These are phyloP conservation scores for Indri indri DNA, from an alignment of 2,113 vertebrate species.

Conservation along the genomic window DNA sequence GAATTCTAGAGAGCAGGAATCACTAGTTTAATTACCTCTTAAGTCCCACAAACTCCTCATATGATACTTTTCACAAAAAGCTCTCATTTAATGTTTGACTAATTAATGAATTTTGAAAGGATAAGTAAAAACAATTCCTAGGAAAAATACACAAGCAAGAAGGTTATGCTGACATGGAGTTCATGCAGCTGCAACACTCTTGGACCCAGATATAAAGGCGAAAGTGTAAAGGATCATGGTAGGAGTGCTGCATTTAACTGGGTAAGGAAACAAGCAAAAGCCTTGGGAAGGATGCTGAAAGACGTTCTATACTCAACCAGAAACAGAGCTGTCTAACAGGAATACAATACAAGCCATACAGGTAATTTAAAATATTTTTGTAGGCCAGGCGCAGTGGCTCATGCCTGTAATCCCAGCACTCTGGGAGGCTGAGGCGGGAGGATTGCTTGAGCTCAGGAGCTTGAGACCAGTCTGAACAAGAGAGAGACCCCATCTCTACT, in stretches of 20 bases:
- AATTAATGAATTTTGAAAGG: neutral
- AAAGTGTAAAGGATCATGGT: neutral
- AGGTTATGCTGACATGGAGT: neutral
- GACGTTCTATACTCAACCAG: neutral
- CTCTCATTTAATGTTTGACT: neutral
- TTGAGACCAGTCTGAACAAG: too few relatives aligned
- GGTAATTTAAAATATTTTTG: neutral
- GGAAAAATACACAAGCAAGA: neutral
- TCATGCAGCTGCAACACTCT: neutral
- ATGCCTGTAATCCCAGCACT: too few relatives aligned
- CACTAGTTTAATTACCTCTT: neutral
- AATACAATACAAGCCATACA: neutral
- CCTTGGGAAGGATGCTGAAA: neutral
- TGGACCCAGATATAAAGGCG: neutral
- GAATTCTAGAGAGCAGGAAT: neutral
- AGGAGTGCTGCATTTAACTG: too few relatives aligned
- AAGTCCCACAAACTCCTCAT: neutral
- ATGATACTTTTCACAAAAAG: neutral
- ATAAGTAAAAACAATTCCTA: neutral
- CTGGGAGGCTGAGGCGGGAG: too few relatives aligned
- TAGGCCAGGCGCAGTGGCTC: too few relatives aligned
- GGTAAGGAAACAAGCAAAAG: neutral
- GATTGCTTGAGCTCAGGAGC: too few relatives aligned
- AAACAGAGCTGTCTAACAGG: neutral
- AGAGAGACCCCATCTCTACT: too few relatives aligned